phyloP scores from a whole-genome alignment of 1,140 invertebrate genomes.

The Dendroctonus valens region DNA sequence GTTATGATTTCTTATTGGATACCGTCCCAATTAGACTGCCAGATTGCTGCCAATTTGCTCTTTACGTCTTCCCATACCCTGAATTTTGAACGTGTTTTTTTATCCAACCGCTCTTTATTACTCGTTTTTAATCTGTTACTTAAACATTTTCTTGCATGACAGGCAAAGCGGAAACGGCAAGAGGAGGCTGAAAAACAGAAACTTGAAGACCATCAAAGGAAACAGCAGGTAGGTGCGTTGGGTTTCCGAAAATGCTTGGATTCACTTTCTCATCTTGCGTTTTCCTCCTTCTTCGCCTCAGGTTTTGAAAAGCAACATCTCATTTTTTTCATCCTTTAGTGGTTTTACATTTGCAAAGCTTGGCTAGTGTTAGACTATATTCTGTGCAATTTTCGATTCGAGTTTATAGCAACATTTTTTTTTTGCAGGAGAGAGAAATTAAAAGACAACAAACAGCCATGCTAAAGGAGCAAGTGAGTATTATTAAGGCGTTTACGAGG shows the following conservation, averaged over 20 bases:
- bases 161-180: slow-evolving; percentile 82
- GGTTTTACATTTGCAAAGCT: too few relatives aligned
- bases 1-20: too few relatives aligned
- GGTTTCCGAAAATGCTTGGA: too few relatives aligned
- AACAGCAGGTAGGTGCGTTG: slow-evolving; percentile 69
- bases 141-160: slow-evolving; percentile 47
- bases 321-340: too few relatives aligned
- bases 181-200: slow-evolving; percentile 82
- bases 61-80: neutral
- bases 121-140: neutral
- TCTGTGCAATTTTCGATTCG: neutral
- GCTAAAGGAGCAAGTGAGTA: slow-evolving; percentile 83
- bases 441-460: slow-evolving; percentile 83
- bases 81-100: neutral
- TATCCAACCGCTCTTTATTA: neutral
- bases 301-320: too few relatives aligned
- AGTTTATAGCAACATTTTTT: slow-evolving; percentile 3
- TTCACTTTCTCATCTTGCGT: too few relatives aligned
- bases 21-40: too few relatives aligned
- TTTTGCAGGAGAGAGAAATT: slow-evolving; percentile 75
- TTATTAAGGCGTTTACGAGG: slow-evolving; percentile 6
- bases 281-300: too few relatives aligned
- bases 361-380: neutral
- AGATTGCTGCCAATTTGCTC: neutral
- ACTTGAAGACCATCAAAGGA: slow-evolving; percentile 79